A percentile compares a stretch with the other conserved stretches of the same genome.
These are phyloP conservation scores for Zoanthus sansibaricus DNA, from an alignment of 92 coral and sea anemone species.

Conservation along the genomic window DNA sequence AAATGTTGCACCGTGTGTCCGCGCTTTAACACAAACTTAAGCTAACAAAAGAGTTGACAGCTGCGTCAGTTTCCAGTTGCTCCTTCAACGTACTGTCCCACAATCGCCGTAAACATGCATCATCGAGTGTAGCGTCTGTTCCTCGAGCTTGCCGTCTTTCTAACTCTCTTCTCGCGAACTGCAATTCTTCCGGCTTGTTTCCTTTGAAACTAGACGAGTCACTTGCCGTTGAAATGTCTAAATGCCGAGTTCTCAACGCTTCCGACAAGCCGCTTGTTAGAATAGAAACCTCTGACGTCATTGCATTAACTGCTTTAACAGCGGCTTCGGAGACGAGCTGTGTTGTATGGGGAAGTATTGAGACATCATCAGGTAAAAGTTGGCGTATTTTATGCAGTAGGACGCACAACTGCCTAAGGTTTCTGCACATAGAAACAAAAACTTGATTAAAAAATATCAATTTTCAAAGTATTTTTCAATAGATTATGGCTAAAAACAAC, in stretches of 20 bases:
- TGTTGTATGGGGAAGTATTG: slow-evolving; percentile 52
- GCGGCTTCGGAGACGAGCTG: neutral
- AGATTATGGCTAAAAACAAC: neutral
- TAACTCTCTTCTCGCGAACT: slow-evolving; percentile 34
- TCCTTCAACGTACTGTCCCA: slow-evolving; percentile 51
- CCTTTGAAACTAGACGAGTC: slow-evolving; percentile 5
- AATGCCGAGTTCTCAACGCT: slow-evolving; percentile 8
- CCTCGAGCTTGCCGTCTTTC: slow-evolving; percentile 46
- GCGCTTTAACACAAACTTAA: neutral
- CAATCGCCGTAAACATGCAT: slow-evolving; percentile 14
- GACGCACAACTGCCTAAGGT: slow-evolving; percentile 70
- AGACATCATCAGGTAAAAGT: slow-evolving; percentile 76
- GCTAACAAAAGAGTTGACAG: slow-evolving; percentile 22
- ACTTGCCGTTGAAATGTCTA: neutral
- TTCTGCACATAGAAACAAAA: slow-evolving; percentile 45
- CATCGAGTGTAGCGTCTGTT: neutral
- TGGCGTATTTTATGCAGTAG: slow-evolving; percentile 69
- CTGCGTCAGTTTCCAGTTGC: slow-evolving; percentile 49
- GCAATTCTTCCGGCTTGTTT: slow-evolving; percentile 20
- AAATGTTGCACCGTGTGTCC: no score
- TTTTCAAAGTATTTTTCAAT: neutral
- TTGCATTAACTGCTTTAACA: slow-evolving; percentile 25
- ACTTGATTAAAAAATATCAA: neutral
- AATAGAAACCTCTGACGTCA: slow-evolving; percentile 47
- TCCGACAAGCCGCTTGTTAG: slow-evolving; percentile 46